A percentile compares a stretch with the other conserved stretches of the same genome.
phyloP scores from a whole-genome alignment of 2,113 vertebrate genomes.

The Pandion haliaetus region DNA sequence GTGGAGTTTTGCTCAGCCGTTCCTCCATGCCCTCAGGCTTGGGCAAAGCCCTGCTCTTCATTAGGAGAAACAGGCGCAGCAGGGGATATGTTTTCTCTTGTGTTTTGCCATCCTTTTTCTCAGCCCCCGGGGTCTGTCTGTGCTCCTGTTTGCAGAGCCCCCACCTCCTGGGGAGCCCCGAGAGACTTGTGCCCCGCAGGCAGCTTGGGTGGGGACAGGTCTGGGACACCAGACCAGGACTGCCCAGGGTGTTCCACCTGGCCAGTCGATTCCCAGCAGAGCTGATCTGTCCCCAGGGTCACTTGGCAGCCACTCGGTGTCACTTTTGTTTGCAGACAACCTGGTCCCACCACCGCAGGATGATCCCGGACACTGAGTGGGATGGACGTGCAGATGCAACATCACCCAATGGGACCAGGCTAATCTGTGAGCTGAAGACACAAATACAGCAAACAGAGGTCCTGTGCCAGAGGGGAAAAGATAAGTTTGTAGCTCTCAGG shows the following conservation, averaged over 20 bases:
- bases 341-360: fast-evolving
- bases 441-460: background rate
- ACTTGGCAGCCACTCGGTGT: background rate
- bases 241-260: background rate
- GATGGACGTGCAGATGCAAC: background rate
- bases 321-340: background rate
- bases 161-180: background rate
- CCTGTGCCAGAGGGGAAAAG: background rate
- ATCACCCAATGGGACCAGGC: background rate
- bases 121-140: background rate
- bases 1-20: background rate
- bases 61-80: constrained; percentile 1
- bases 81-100: background rate
- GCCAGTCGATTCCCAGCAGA: background rate
- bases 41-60: background rate
- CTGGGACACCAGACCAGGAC: background rate
- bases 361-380: fast-evolving
- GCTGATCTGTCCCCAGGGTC: background rate
- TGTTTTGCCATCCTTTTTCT: background rate
- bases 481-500: background rate
- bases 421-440: background rate
- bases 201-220: fast-evolving
- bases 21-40: background rate
- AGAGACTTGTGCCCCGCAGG: background rate
- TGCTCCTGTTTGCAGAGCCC: background rate